Percentiles rank a stretch among this genome's conserved stretches.
These are phyloP conservation scores for Rhagophthalmus giganteus DNA, from an alignment of 2,888 invertebrate species.

Conservation along the genomic window DNA sequence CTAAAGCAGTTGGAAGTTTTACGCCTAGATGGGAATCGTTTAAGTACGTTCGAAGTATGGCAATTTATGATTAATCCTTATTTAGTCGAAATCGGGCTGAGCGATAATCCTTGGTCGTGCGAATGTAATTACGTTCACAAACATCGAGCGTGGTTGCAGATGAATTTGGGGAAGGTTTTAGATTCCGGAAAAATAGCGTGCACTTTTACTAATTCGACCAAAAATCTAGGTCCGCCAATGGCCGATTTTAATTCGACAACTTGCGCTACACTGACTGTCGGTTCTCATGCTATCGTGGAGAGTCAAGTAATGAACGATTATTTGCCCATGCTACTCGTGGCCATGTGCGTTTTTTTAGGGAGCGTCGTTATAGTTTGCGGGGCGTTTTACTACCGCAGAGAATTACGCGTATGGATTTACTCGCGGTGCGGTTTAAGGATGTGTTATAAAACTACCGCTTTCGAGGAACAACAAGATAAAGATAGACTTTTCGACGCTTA, in stretches of 20 bases:
- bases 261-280: conserved; percentile 73
- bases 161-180: conserved; percentile 77
- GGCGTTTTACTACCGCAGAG: conserved; percentile 78
- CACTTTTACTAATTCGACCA: conserved; percentile 72
- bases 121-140: conserved; percentile 82
- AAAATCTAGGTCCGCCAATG: conserved; percentile 69
- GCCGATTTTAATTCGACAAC: conserved; percentile 78
- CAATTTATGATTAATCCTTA: conserved; percentile 81
- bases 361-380: conserved; percentile 77
- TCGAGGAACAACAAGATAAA: conserved; percentile 79
- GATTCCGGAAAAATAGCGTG: conserved; percentile 79
- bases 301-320: conserved; percentile 81
- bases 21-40: conserved; percentile 80
- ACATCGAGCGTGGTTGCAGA: conserved; percentile 78
- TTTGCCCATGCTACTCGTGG: conserved; percentile 75
- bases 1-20: conserved; percentile 82
- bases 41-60: conserved; percentile 84
- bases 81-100: conserved; percentile 81
- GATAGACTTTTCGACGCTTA: conserved; percentile 93
- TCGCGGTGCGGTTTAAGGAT: conserved; percentile 83
- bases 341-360: conserved; percentile 75
- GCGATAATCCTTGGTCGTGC: conserved; percentile 89
- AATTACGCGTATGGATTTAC: conserved; percentile 83
- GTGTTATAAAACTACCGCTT: conserved; percentile 81
- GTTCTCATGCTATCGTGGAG: conserved; percentile 72